Evolutionary conservation across 1,140 invertebrate genomes (phyloP), one percentile per base, ranked within the genome.

Genomic region (Grapholita molesta): DNA sequence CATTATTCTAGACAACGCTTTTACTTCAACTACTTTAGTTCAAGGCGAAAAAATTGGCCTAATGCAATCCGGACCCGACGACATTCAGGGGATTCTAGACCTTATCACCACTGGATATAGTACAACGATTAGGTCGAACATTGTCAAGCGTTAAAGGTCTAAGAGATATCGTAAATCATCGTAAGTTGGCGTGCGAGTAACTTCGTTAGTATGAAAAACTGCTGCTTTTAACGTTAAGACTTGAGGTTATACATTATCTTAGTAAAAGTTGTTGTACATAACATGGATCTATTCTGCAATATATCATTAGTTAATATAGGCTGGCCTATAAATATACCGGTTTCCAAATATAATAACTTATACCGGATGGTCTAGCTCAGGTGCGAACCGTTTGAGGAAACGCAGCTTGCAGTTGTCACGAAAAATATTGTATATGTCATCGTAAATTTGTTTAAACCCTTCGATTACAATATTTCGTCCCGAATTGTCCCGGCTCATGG

Each of bases 171-270:
- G 55, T 61, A 61, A 61, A 61, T 61, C 28, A 61, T 61, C 23
- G 11, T 61, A 61, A 61, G 55, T 61, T 61, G 55, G 55, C 55
- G 28, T 61, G 55, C 12, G 55, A 12, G 55, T 30, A 61, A 61
- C 55, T 61, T 61, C 24, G 55, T 61, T 61, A 61, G 25, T 61
- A 61, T 61, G 55, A 61, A 61, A 61, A 61, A 61, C 55, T 61
- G 55, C 55, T 61, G 55, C 55, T 61, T 61, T 61, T 61, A 61
- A 12, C 55, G 55, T 28, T 61, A 61, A 15, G 25, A 61, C 25
- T 61, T 61, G 21, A 24, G n/a, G 24, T 28, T 57, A 57, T n/a
- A 30, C 55, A 30, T 61, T 61, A 61, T 30, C 55, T 61, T 61
- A 8, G 25, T 15, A 28, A 61, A 61, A 61, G 55, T 61, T 61